phyloP scores from a whole-genome alignment of 2,888 invertebrate species.

The Watsonalla cultraria region DNA sequence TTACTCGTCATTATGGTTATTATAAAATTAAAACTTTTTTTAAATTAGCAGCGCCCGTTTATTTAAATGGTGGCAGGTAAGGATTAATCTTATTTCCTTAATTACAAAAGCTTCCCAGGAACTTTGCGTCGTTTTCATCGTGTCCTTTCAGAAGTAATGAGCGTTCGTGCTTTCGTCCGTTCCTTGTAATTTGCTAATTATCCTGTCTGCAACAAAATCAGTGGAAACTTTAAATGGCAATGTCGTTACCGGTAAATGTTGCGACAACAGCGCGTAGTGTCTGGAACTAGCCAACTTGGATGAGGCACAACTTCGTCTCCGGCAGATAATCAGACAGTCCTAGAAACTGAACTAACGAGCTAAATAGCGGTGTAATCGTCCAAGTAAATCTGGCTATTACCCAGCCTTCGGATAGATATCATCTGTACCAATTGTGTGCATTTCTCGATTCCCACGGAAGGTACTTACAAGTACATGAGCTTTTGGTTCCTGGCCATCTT shows the following conservation, averaged over 20 bases:
- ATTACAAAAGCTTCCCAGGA: slow-evolving; percentile 23
- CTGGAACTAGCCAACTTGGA: slow-evolving; percentile 1
- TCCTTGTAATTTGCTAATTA: slow-evolving; percentile 29
- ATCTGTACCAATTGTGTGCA: slow-evolving; percentile 33
- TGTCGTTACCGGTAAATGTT: slow-evolving; percentile 6
- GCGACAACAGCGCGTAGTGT: not conserved
- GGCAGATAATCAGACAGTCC: slow-evolving; percentile 30
- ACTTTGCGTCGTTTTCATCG: slow-evolving; percentile 16
- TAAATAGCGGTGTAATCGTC: slow-evolving; percentile 43
- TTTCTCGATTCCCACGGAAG: slow-evolving; percentile 28
- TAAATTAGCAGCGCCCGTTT: slow-evolving; percentile 8
- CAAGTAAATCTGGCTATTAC: slow-evolving; percentile 36
- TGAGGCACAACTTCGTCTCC: slow-evolving; percentile 10
- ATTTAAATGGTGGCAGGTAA: slow-evolving; percentile 24
- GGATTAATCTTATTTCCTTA: slow-evolving; percentile 28
- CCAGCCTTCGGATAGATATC: slow-evolving; percentile 28
- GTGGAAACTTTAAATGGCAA: slow-evolving; percentile 11
- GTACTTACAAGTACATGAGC: not conserved
- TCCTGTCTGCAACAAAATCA: slow-evolving; percentile 19
- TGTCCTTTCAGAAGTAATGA: slow-evolving; percentile 24
- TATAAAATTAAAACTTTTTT: slow-evolving; percentile 19
- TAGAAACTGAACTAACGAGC: slow-evolving; percentile 46
- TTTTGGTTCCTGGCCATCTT: not conserved
- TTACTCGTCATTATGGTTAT: slow-evolving; percentile 15
- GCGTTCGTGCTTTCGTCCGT: slow-evolving; percentile 17